Evolutionary conservation across 53 echinoderm and acorn worm genomes (phyloP).

Genomic region (Stichopus horrens): DNA sequence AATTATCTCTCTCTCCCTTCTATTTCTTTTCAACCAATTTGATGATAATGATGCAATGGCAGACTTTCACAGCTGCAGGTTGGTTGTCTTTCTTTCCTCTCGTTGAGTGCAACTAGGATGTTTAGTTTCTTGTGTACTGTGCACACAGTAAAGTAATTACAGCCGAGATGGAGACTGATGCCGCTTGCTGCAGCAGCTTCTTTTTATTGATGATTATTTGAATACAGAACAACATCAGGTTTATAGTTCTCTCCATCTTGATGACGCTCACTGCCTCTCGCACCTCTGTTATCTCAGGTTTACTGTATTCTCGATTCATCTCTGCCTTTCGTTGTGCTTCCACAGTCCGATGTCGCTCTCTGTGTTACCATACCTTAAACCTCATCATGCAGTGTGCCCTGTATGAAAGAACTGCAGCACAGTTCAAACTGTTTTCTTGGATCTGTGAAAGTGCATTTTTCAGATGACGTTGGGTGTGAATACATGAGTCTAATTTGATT

Average conservation of each 20-base stretch:
- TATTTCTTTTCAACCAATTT: background rate
- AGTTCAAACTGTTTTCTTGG: background rate
- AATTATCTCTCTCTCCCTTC: background rate
- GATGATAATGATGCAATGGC: conserved; percentile 1
- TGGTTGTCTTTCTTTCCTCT: background rate
- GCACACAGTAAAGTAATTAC: background rate
- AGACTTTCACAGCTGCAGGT: background rate
- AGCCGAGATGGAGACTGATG: background rate
- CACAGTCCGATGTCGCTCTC: too few species aligned
- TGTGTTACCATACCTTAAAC: too few species aligned
- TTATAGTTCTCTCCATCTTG: background rate
- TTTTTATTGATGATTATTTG: background rate
- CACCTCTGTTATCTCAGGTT: background rate
- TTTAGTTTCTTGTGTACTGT: background rate
- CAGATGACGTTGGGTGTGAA: too few species aligned
- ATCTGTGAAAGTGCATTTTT: conserved; percentile 1
- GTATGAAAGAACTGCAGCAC: too few species aligned
- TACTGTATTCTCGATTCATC: too few species aligned
- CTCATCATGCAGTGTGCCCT: too few species aligned
- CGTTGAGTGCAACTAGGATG: background rate
- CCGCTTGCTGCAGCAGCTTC: background rate
- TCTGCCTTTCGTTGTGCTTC: too few species aligned
- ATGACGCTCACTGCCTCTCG: background rate
- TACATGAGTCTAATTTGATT: too few species aligned
- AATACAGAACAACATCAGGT: conserved; percentile 6